A percentile compares a stretch with the other conserved stretches of the same genome.
Evolutionary conservation across 2,888 invertebrate species (phyloP).

Genomic region (Perithous albicinctus): DNA sequence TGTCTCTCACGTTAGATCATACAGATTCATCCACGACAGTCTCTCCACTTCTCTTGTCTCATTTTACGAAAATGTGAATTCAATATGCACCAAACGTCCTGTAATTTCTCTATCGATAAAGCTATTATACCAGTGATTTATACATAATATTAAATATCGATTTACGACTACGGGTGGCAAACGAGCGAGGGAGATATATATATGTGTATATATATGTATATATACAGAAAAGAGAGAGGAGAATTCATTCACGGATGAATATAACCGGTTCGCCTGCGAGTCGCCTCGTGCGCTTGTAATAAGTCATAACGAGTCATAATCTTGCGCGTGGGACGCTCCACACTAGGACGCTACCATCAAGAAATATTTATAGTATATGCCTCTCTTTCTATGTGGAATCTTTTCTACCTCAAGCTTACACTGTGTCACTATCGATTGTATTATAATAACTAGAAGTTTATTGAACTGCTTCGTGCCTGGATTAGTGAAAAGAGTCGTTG

Average conservation of each 20-base stretch:
- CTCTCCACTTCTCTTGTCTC: not conserved
- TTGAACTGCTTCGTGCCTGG: not conserved
- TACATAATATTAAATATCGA: slow-evolving; percentile 48
- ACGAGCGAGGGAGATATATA: slow-evolving; percentile 44
- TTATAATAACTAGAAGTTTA: not conserved
- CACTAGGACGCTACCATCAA: slow-evolving; percentile 34
- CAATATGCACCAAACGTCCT: not conserved
- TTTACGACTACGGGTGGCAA: slow-evolving; percentile 47
- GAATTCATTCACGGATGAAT: slow-evolving; percentile 63
- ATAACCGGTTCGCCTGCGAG: slow-evolving; percentile 65
- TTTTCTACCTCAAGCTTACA: slow-evolving; percentile 16
- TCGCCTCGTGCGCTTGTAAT: slow-evolving; percentile 64
- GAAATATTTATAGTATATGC: not conserved
- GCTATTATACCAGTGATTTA: slow-evolving; percentile 28
- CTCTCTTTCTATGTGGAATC: slow-evolving; percentile 2
- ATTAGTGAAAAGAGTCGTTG: slow-evolving; percentile 4
- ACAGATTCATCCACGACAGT: slow-evolving; percentile 15
- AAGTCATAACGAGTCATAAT: slow-evolving; percentile 68
- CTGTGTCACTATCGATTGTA: not conserved
- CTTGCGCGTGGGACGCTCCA: slow-evolving; percentile 59
- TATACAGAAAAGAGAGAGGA: slow-evolving; percentile 35
- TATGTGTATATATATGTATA: too few species aligned
- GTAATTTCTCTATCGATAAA: slow-evolving; percentile 38
- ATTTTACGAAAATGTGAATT: slow-evolving; percentile 15
- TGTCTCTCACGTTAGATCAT: slow-evolving; percentile 16